Evolutionary conservation across 2,888 invertebrate species (phyloP), one percentile per base, ranked within the genome.

Genomic region (Nomada ferruginata): DNA sequence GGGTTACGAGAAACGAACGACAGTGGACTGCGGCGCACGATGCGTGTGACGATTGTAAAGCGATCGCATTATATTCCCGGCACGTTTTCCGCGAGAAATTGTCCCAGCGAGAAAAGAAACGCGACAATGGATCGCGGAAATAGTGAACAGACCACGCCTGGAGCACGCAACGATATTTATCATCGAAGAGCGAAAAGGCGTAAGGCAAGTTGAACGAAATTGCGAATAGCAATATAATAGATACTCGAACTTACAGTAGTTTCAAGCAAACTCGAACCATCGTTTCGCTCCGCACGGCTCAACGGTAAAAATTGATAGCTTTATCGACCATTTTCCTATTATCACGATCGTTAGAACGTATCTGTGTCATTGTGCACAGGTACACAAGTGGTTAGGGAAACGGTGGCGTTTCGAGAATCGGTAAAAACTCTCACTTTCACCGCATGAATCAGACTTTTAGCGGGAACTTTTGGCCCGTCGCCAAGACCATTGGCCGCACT

Each of bases 401-500:
- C 61, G 36, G n/a, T n/a, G 26, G 20, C 23, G 79, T 75, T 79
- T 71, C 50, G 63, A 36, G 79, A 61, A 82, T 76, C 79, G 44
- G 59, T 60, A 70, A 72, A 77, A 72, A 82, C 82, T 78, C 55
- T 82, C 72, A 83, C 83, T 83, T 83, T 83, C 83, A 75, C 77
- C 65, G 57, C 55, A 61, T 74, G 83, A 78, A 82, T 78, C 83
- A 69, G 82, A 74, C 63, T 77, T 75, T 72, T 69, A 83, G 59
- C 66, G 59, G 77, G 66, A 74, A 76, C 66, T 82, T 71, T 82
- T 78, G 83, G 83, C 82, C 50, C 13, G 57, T 42, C 55, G 83
- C 83, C 83, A 83, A 72, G 55, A 71, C 68, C 65, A 73, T 71
- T 81, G 82, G 71, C 70, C 71, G 64, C 50, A 61, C 55, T 61